Conservation (phyloP, 2,888 invertebrate genomes). For the Leptinotarsa tumamoca region DNA sequence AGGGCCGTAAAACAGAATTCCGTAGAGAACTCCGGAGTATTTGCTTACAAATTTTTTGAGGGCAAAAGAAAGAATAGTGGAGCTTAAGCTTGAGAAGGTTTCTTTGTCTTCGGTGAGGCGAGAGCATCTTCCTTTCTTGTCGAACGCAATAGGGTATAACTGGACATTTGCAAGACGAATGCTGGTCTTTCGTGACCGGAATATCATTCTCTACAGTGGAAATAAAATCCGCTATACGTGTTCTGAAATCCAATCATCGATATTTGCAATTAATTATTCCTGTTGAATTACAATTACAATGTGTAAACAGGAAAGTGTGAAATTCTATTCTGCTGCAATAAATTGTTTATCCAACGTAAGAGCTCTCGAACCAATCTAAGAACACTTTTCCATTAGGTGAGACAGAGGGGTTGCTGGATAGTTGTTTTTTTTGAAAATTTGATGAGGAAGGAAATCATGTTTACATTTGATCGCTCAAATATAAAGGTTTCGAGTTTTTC, state of each 20-base stretch:
- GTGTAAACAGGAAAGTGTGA: conserved; percentile 23
- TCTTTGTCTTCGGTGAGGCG: conserved; percentile 23
- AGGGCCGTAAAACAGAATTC: background rate
- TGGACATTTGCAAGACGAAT: conserved; percentile 59
- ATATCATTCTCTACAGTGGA: conserved; percentile 56
- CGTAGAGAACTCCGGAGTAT: conserved; percentile 13
- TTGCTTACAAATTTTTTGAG: conserved; percentile 11
- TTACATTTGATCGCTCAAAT: no score
- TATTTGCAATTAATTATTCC: conserved; percentile 53
- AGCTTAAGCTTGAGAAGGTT: conserved; percentile 10
- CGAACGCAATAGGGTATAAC: conserved; percentile 59
- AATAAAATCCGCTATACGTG: conserved; percentile 62
- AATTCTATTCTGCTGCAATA: conserved; percentile 5
- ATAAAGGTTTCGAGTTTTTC: no score
- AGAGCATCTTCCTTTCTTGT: conserved; percentile 45
- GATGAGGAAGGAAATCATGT: no score
- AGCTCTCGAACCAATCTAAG: background rate
- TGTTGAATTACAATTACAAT: conserved; percentile 42
- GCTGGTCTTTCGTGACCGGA: conserved; percentile 58
- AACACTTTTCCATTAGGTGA: background rate
- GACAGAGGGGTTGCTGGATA: background rate
- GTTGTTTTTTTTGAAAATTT: no score
- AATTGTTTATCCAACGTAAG: conserved; percentile 2
- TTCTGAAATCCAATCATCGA: conserved; percentile 57
- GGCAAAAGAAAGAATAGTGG: conserved; percentile 7